phyloP scores from a whole-genome alignment of 2,797 vertebrate genomes.

The Gobionotothen gibberifrons region DNA sequence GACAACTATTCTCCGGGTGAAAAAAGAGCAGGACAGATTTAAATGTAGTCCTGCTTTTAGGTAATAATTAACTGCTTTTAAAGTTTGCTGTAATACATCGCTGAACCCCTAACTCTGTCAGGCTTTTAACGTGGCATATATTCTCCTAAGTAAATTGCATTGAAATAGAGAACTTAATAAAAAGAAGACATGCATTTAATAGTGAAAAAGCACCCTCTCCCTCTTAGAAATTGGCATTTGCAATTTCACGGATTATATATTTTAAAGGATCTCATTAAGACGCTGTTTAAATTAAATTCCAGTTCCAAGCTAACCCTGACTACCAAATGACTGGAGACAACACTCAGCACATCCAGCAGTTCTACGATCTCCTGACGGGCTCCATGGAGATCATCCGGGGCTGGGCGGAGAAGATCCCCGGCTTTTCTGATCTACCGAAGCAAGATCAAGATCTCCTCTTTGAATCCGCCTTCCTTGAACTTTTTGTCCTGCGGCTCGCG shows the following conservation, averaged over 20 bases:
- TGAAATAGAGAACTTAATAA: conserved; percentile 88
- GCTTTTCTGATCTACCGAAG: conserved; percentile 93
- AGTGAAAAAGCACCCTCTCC: conserved; percentile 83
- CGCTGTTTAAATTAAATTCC: conserved; percentile 90
- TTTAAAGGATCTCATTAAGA: conserved; percentile 94
- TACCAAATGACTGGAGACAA: conserved; percentile 98
- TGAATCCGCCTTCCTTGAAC: conserved; percentile 97
- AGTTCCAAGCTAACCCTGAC: conserved; percentile 99
- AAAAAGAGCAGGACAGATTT: conserved; percentile 29
- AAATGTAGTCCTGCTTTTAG: conserved; percentile 41
- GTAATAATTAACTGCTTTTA: conserved; percentile 53
- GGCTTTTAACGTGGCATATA: conserved; percentile 77
- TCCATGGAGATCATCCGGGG: conserved; percentile 99
- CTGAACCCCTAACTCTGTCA: conserved; percentile 67
- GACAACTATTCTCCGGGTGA: neutral
- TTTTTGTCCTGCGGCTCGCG: conserved; percentile 95
- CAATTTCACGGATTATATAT: conserved; percentile 97
- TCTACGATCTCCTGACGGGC: conserved; percentile 98
- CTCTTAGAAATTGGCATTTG: conserved; percentile 86
- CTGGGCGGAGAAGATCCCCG: conserved; percentile 98
- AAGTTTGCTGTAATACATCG: conserved; percentile 59
- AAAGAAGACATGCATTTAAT: conserved; percentile 88
- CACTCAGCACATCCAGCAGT: conserved; percentile 99
- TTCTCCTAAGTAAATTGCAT: conserved; percentile 85
- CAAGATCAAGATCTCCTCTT: conserved; percentile 98